phyloP scores from a whole-genome alignment of 2,888 invertebrate species.

The Harpagoxenus sublaevis region DNA sequence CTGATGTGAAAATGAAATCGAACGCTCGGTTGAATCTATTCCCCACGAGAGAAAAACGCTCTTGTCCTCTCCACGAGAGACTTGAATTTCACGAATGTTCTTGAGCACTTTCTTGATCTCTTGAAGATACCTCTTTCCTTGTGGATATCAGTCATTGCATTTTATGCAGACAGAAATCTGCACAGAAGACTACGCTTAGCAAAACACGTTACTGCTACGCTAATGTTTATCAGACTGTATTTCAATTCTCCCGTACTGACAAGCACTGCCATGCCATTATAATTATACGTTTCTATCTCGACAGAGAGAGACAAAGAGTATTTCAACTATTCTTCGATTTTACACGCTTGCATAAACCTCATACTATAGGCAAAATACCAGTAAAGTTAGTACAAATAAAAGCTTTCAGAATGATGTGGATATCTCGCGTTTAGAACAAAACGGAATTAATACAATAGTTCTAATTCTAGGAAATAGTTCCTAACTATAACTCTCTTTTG shows the following conservation, averaged over 20 bases:
- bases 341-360: not conserved
- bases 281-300: constrained; percentile 7
- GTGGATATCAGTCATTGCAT: not conserved
- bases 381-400: constrained; percentile 3
- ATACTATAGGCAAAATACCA: not conserved
- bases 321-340: constrained; percentile 16
- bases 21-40: constrained; percentile 32
- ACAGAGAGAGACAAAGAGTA: constrained; percentile 14
- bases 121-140: not conserved
- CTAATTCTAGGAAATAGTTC: not conserved
- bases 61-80: not conserved
- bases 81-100: constrained; percentile 23
- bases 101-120: not conserved
- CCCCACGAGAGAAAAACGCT: not conserved
- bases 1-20: constrained; percentile 56
- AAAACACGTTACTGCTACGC: constrained; percentile 7
- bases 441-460: not conserved
- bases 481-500: not conserved
- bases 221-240: constrained; percentile 10
- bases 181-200: not conserved
- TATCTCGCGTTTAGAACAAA: not conserved
- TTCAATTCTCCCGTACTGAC: constrained; percentile 16
- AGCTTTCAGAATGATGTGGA: not conserved
- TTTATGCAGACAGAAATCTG: not conserved
- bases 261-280: not conserved